Base-by-base conservation (phyloP, 2,113 vertebrate species). In the Hydrochoerus hydrochaeris region DNA sequence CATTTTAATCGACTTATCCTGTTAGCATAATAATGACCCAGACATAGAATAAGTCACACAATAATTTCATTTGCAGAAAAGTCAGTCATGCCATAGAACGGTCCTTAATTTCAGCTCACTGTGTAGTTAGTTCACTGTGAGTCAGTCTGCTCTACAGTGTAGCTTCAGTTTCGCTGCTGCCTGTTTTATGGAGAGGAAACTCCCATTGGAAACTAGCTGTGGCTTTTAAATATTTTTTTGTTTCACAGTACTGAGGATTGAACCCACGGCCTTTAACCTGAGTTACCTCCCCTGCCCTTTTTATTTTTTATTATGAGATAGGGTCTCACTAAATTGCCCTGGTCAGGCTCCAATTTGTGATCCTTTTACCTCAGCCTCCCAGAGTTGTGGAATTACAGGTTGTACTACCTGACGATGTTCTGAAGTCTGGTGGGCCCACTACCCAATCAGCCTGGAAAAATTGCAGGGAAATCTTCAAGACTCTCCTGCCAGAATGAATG, bases 1-100 rank as follows among this genome's bases (percentile, higher is more conserved):
- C n/a, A 58, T 86, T 95, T 95, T 73, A 75, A 95, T 88, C 17
- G n/a, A 44, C 49, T 88, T 92, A 58, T 65, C 49, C 26, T 77
- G 58, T 73, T 75, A 63, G 65, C 41, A 85, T 57, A 67, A 11
- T 58, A 85, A 95, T 63, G 75, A 57, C 88, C 20, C 65, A 73
- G 60, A 38, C 65, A 8, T 58, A 20, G 28, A 65, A 84, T 86
- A 95, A 88, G 82, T 85, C 90, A 85, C 26, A 1, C 52, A 11
- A 41, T 82, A 41, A 90, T 90, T 90, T 90, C 63, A 87, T 58
- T 88, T 71, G 24, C 88, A 49, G 54, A 81, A 80, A 38, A 94
- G 32, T n/a, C 60, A n/a, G 2, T 62, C n/a, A 5, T 28, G 26
- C 77, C 89, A 54, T 58, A 9, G 41, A 17, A 13, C 44, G 78